Percentiles rank a stretch among this genome's conserved stretches.
These are phyloP conservation scores for Zapus hudsonius DNA, from an alignment of 2,113 vertebrate genomes.

Conservation along the genomic window DNA sequence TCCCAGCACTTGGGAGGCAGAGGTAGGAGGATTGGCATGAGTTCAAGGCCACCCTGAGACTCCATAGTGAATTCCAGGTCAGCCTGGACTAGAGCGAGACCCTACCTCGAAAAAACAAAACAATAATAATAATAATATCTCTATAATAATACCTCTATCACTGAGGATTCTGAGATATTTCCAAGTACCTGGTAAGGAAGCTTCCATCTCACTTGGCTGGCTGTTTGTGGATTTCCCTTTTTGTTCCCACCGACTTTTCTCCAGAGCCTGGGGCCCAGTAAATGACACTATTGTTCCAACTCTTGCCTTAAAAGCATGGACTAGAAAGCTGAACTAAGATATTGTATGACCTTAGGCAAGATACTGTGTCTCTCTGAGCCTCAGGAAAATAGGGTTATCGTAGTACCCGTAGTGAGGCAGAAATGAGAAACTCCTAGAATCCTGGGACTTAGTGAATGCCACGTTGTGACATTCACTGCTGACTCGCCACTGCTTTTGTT, in stretches of 20 bases:
- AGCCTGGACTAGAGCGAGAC: too few relatives aligned
- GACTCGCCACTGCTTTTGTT: constrained; percentile 1
- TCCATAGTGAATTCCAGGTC: too few relatives aligned
- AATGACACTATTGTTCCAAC: background rate
- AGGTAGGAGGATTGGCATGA: too few relatives aligned
- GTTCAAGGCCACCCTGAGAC: too few relatives aligned
- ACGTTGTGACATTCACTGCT: background rate
- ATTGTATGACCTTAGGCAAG: background rate
- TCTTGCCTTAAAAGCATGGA: background rate
- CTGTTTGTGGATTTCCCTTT: background rate
- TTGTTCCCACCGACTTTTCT: background rate
- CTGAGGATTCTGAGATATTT: background rate
- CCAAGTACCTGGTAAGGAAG: background rate
- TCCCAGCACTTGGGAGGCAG: too few relatives aligned
- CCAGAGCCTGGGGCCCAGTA: background rate
- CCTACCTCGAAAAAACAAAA: too few relatives aligned
- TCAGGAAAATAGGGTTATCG: background rate
- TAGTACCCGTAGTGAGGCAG: background rate
- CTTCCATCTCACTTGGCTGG: background rate
- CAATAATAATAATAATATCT: background rate
- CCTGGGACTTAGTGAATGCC: background rate
- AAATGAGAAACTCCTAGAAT: background rate
- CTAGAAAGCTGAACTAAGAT: background rate
- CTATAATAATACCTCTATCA: background rate
- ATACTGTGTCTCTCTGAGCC: constrained; percentile 17